Conservation (phyloP, 2,888 invertebrate species). For the Cantharis rustica region DNA sequence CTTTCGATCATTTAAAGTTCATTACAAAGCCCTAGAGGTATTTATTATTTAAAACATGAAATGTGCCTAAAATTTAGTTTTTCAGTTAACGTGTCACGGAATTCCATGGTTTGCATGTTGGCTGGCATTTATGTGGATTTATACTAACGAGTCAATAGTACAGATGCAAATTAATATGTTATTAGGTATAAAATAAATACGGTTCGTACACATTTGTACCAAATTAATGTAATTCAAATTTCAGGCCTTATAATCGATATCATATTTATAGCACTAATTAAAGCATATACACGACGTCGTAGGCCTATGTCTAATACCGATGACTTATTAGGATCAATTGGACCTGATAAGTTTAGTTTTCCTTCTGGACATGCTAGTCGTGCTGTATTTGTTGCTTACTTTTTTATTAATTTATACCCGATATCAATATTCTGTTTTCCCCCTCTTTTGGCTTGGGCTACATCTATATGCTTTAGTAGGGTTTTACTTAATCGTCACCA, state of each 20-base stretch:
- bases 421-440: slow-evolving; percentile 63
- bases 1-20: slow-evolving; percentile 59
- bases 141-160: slow-evolving; percentile 69
- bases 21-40: slow-evolving; percentile 65
- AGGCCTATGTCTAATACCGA: slow-evolving; percentile 69
- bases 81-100: slow-evolving; percentile 85
- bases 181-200: slow-evolving; percentile 63
- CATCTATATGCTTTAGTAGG: slow-evolving; percentile 76
- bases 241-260: slow-evolving; percentile 83
- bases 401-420: slow-evolving; percentile 70
- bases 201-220: not conserved
- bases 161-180: slow-evolving; percentile 87
- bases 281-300: slow-evolving; percentile 77
- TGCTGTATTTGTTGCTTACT: slow-evolving; percentile 74
- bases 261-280: slow-evolving; percentile 73
- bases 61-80: not conserved
- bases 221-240: slow-evolving; percentile 47
- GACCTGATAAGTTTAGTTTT: slow-evolving; percentile 90
- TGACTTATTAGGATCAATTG: slow-evolving; percentile 69
- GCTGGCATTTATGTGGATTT: slow-evolving; percentile 77
- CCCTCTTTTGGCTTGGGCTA: slow-evolving; percentile 75
- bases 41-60: slow-evolving; percentile 5
- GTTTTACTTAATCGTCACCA: slow-evolving; percentile 86
- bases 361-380: slow-evolving; percentile 95
- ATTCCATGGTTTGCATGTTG: slow-evolving; percentile 82